Percentiles rank a stretch among this genome's conserved stretches.
These are phyloP conservation scores for Acronicta aceris DNA, from an alignment of 2,888 invertebrate genomes.

Conservation along the genomic window DNA sequence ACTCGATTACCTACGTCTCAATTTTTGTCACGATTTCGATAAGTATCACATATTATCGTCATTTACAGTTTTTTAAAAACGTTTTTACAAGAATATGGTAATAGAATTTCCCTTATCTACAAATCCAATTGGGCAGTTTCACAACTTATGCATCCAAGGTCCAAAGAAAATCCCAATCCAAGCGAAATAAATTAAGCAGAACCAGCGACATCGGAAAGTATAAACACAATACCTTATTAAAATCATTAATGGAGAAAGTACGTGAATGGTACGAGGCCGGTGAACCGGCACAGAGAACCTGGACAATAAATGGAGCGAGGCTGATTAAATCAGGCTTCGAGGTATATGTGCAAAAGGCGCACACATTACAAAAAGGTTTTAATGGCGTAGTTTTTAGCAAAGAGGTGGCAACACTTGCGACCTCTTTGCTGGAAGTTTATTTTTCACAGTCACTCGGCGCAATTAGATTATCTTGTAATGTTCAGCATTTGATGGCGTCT, in stretches of 20 bases:
- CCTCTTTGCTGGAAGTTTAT: too few species aligned
- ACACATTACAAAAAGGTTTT: background rate
- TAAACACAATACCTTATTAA: constrained; percentile 59
- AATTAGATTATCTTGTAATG: too few species aligned
- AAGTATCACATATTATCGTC: too few species aligned
- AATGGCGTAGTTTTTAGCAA: background rate
- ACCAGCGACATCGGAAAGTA: constrained; percentile 33
- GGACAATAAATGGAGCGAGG: constrained; percentile 49
- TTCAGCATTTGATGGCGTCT: too few species aligned
- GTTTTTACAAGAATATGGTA: too few species aligned
- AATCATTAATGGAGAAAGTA: constrained; percentile 56
- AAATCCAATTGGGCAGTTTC: background rate
- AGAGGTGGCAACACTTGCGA: background rate
- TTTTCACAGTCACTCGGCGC: too few species aligned
- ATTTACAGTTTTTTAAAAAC: too few species aligned
- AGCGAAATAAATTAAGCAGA: constrained; percentile 24
- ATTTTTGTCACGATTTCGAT: too few species aligned
- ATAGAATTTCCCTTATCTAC: too few species aligned
- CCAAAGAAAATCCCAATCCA: constrained; percentile 2
- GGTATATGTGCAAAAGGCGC: background rate
- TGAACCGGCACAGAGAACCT: constrained; percentile 54
- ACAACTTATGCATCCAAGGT: background rate
- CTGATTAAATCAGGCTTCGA: constrained; percentile 34
- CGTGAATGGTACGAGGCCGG: constrained; percentile 49
- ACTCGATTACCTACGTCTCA: too few species aligned